Evolutionary conservation across 2,797 vertebrate genomes (phyloP), one percentile per base, ranked within the genome.

Genomic region (Cuculus canorus): DNA sequence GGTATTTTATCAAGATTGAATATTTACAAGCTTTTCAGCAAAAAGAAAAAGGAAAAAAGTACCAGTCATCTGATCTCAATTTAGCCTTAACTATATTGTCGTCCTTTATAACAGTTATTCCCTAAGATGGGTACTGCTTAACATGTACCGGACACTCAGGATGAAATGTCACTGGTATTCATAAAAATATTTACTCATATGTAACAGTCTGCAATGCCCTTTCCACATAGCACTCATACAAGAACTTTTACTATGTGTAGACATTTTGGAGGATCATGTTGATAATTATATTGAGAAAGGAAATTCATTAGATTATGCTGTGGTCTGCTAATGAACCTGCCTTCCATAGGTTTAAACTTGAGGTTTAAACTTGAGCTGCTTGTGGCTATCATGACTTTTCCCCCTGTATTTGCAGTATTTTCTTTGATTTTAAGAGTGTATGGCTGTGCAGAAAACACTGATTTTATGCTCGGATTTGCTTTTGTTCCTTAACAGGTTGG

Each of bases 21-120:
- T 91, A 89, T 90, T 90, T 80, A 93, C 89, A 63, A 86, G 35
- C 28, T 76, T 57, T 45, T 91, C 79, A 90, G 76, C 57, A 93
- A 63, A 90, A 93, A 61, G 10, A 18, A 66, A 71, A 87, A 70
- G 17, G 23, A 52, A 54, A 77, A 69, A 79, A 73, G 5, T n/a
- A 47, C 28, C 70, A 65, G n/a, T 32, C 77, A 79, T 35, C 52
- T 69, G 30, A 61, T 78, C 33, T 84, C 43, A 43, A 23, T 90
- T 81, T 78, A 88, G 33, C 50, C 41, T 70, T 87, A 89, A 77
- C 94, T 82, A 48, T 75, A 22, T 12, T 60, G 45, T 2, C 18
- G 73, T 60, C 64, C 45, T 64, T 82, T 70, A 10, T 50, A 45
- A 27, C 37, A 73, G 37, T 57, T 80, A 52, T 89, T 85, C 80